Percentiles rank a stretch among this genome's conserved stretches.
These are phyloP conservation scores for Netta rufina DNA, from an alignment of 2,797 vertebrate species.

Conservation along the genomic window DNA sequence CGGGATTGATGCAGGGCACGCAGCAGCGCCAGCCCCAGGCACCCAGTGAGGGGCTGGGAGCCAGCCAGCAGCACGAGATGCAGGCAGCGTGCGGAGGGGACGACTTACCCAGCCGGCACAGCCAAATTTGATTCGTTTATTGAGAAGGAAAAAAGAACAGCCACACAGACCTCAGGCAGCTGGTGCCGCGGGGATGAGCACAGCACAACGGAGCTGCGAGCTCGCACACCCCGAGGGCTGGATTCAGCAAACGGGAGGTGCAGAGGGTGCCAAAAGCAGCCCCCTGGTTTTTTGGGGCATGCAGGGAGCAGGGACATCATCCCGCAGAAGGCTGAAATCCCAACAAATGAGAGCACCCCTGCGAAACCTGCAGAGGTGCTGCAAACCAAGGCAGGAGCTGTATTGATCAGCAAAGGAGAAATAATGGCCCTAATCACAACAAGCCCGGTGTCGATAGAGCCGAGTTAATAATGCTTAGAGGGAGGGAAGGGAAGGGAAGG, in stretches of 20 bases:
- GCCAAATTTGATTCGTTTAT: neutral
- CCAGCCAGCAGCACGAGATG: neutral
- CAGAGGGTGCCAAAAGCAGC: neutral
- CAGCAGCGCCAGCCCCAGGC: neutral
- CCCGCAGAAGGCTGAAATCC: neutral
- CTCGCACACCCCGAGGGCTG: neutral
- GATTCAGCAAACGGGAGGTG: neutral
- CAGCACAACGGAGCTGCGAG: neutral
- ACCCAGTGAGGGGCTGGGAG: neutral
- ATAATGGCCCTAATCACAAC: slow-evolving; percentile 45
- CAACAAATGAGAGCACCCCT: neutral
- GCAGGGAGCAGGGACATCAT: neutral
- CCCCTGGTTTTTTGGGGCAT: rapidly evolving
- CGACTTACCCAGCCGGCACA: neutral
- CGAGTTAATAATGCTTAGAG: slow-evolving; percentile 38
- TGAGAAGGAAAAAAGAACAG: neutral
- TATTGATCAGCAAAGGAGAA: slow-evolving; percentile 53
- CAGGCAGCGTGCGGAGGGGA: neutral
- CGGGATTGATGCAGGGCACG: rapidly evolving
- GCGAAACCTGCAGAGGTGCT: neutral
- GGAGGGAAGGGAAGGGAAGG: slow-evolving; percentile 48
- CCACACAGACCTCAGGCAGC: neutral
- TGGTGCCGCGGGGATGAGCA: rapidly evolving
- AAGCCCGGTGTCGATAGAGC: slow-evolving; percentile 38
- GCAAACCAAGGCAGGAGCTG: neutral